Evolutionary conservation across 2,888 invertebrate species (phyloP).

Genomic region (Campoplex nolae): DNA sequence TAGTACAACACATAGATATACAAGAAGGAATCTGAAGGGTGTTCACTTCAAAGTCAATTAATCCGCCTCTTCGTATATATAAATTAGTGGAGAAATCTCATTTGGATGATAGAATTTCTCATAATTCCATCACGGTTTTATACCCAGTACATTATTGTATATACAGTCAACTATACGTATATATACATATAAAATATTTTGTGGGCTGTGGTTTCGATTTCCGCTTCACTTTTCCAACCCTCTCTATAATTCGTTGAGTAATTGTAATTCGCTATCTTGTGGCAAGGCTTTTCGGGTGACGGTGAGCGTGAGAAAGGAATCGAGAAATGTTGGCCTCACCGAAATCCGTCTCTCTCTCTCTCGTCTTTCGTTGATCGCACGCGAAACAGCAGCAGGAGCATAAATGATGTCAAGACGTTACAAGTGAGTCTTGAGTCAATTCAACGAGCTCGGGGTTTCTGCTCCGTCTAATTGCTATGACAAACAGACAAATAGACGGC

Average conservation of each 20-base stretch:
- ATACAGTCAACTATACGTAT: conserved; percentile 49
- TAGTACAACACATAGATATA: neutral
- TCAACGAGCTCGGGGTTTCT: conserved; percentile 72
- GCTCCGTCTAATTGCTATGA: conserved; percentile 75
- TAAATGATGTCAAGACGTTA: conserved; percentile 71
- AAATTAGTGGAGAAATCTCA: conserved; percentile 52
- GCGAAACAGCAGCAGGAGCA: conserved; percentile 52
- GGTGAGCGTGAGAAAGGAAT: conserved; percentile 6
- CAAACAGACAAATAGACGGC: conserved; percentile 78
- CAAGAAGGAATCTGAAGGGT: conserved; percentile 6
- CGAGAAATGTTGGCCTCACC: conserved; percentile 11
- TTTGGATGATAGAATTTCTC: conserved; percentile 48
- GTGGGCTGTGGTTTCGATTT: conserved; percentile 62
- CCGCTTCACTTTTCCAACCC: conserved; percentile 57
- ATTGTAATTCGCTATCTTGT: conserved; percentile 76
- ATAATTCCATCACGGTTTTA: conserved; percentile 51
- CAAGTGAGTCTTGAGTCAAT: conserved; percentile 71
- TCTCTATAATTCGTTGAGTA: conserved; percentile 69
- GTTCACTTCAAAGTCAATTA: conserved; percentile 57
- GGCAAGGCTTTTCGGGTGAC: conserved; percentile 61
- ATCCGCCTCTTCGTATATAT: conserved; percentile 50
- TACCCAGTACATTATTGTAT: conserved; percentile 49
- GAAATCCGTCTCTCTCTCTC: conserved; percentile 5
- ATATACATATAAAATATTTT: conserved; percentile 26
- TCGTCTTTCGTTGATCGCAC: conserved; percentile 37